phyloP scores from a whole-genome alignment of 2,113 vertebrate genomes.

The Notechis scutatus region DNA sequence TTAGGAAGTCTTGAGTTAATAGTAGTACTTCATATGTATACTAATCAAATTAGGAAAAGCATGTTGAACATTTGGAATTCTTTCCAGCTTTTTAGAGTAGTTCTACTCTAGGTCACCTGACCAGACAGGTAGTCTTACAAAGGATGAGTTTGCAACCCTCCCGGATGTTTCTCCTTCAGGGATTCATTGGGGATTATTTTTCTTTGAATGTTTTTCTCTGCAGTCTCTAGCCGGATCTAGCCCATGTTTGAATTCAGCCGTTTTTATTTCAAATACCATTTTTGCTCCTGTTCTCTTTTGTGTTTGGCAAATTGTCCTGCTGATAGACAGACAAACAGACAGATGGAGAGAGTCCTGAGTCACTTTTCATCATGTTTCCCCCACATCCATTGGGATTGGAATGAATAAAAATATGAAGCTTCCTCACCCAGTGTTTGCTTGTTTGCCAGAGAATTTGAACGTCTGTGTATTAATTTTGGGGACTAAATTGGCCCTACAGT shows the following conservation, averaged over 20 bases:
- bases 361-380: neutral
- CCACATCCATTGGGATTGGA: neutral
- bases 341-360: neutral
- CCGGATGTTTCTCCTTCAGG: neutral
- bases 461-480: neutral
- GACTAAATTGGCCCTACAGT: neutral
- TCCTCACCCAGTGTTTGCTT: neutral
- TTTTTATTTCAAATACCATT: neutral
- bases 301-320: neutral
- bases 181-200: neutral
- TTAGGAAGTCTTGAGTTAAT: neutral
- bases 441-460: neutral
- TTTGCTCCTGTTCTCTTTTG: neutral
- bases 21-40: neutral
- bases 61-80: neutral
- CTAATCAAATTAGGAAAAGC: neutral
- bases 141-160: neutral
- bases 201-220: neutral
- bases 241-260: neutral
- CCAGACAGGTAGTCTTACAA: neutral
- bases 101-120: neutral
- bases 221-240: neutral
- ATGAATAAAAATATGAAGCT: neutral
- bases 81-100: neutral
- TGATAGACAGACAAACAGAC: neutral